phyloP scores from a whole-genome alignment of 2,113 vertebrate species.

The Phrynosoma blainvillii region DNA sequence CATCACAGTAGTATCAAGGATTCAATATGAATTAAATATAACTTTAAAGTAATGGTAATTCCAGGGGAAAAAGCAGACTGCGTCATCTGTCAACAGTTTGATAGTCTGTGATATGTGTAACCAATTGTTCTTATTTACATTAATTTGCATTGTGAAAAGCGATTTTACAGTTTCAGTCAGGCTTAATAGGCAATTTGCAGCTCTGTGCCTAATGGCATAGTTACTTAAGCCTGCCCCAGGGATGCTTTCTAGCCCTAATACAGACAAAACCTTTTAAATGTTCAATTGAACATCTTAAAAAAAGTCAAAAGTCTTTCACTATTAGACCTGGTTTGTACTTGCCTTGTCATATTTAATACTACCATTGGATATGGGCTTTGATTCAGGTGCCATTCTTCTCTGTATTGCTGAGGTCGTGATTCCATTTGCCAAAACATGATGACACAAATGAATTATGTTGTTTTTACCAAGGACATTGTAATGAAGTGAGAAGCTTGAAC shows the following conservation, averaged over 20 bases:
- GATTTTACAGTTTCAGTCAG: conserved; percentile 85
- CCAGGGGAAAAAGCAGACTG: conserved; percentile 36
- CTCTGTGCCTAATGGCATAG: conserved; percentile 79
- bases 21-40: conserved; percentile 68
- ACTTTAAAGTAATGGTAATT: conserved; percentile 78
- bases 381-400: conserved; percentile 28
- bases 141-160: conserved; percentile 87
- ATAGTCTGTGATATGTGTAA: conserved; percentile 84
- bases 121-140: conserved; percentile 88
- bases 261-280: conserved; percentile 80
- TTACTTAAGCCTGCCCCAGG: conserved; percentile 79
- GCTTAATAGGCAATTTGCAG: conserved; percentile 85
- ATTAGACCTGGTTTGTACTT: conserved; percentile 60
- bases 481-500: neutral
- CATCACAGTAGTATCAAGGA: conserved; percentile 54
- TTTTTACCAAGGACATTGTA: conserved; percentile 1
- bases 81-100: conserved; percentile 77
- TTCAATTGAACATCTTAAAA: conserved; percentile 76
- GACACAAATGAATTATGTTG: neutral
- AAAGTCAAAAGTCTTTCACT: conserved; percentile 75
- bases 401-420: neutral
- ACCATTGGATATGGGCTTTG: conserved; percentile 34
- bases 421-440: neutral
- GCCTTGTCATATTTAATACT: conserved; percentile 58
- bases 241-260: conserved; percentile 76